Conservation (phyloP, 23 tunicate genomes). For the Oikopleura albicans region DNA sequence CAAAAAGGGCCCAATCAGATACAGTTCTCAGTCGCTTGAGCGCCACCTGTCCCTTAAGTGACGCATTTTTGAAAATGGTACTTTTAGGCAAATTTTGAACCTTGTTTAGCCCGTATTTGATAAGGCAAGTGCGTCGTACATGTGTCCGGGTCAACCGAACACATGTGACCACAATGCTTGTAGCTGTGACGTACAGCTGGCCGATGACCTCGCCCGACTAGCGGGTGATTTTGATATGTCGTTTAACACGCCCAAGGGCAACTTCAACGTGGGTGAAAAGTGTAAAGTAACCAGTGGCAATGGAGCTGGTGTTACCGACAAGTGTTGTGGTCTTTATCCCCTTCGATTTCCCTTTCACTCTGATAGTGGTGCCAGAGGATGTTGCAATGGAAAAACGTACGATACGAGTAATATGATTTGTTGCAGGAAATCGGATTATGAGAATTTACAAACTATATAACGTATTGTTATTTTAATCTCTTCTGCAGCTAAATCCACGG, state of each 20-base stretch:
- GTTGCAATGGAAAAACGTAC: neutral
- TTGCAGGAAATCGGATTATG: too few species aligned
- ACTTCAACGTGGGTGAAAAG: neutral
- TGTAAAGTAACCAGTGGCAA: neutral
- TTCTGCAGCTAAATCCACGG: too few species aligned
- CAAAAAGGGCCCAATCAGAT: too few species aligned
- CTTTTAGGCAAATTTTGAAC: too few species aligned
- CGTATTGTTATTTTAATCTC: too few species aligned
- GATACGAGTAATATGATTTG: neutral
- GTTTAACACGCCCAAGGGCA: neutral
- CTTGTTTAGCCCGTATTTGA: neutral
- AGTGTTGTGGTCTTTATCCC: neutral
- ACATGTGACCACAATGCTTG: constrained; percentile 6
- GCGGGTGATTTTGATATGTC: neutral
- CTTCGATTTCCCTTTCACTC: neutral
- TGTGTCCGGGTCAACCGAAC: neutral
- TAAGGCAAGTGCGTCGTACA: neutral
- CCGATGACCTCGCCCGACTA: neutral
- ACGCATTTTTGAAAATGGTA: too few species aligned
- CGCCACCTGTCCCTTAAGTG: too few species aligned
- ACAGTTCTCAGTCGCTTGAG: too few species aligned
- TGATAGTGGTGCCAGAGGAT: neutral
- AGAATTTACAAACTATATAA: too few species aligned
- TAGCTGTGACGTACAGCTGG: neutral
- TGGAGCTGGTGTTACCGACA: neutral